Percentiles rank a stretch among this genome's conserved stretches.
These are phyloP conservation scores for Archegozetes longisetosus DNA, from an alignment of 1,140 invertebrate genomes.

Conservation along the genomic window DNA sequence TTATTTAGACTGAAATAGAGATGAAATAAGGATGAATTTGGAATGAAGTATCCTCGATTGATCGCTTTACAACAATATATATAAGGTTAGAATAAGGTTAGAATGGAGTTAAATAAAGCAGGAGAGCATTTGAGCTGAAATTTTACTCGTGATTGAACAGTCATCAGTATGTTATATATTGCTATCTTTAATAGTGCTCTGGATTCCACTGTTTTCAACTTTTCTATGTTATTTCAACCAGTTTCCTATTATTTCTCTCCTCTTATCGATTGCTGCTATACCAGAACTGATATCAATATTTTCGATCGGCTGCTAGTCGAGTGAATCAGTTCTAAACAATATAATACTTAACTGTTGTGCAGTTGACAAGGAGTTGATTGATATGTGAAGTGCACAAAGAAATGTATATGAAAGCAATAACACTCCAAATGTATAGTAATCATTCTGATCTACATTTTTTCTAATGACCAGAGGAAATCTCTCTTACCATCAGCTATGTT, in stretches of 20 bases:
- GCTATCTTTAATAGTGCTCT: not conserved
- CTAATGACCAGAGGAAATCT: no score
- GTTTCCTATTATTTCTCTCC: not conserved
- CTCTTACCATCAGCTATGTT: no score
- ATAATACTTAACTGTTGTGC: constrained; percentile 14
- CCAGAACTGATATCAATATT: not conserved
- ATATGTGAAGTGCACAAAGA: constrained; percentile 9
- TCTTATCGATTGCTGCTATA: not conserved
- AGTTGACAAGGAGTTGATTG: constrained; percentile 6
- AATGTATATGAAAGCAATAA: constrained; percentile 5
- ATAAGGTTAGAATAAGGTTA: no score
- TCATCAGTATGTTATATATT: not conserved
- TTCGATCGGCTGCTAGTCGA: not conserved
- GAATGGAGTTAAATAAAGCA: not conserved
- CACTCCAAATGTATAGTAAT: not conserved
- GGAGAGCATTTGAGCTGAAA: not conserved
- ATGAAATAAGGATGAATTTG: no score
- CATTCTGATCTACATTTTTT: no score
- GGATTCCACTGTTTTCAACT: not conserved
- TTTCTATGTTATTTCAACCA: not conserved
- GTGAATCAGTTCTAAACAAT: constrained; percentile 3
- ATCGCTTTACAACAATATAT: no score
- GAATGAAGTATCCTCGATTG: no score
- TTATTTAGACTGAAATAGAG: no score
- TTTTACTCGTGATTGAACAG: not conserved